Evolutionary conservation across 2,113 vertebrate species (phyloP), one percentile per base, ranked within the genome.

Genomic region (Rhinoptilus africanus): DNA sequence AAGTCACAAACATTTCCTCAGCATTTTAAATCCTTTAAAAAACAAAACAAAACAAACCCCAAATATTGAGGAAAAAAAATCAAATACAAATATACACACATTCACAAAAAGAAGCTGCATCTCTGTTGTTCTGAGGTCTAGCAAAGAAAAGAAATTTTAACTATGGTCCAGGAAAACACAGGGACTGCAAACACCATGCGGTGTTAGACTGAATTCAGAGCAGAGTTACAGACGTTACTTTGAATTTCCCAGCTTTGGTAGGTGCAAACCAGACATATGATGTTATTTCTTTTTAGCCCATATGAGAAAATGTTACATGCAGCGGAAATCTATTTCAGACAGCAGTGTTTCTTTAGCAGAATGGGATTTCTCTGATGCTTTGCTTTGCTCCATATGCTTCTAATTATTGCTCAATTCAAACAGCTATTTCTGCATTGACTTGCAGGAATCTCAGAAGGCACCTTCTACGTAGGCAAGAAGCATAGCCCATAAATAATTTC

Each of bases 321-420:
- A 92, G 82, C 18, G 43, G 94, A 96, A 97, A 96, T 95, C 88
- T 91, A 87, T 97, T 95, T 94, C 96, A 97, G 91, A 94, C 87
- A 95, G 75, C 89, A 96, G 45, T 76, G 84, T 97, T 97, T 91
- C 95, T 93, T 96, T 50, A 95, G 85, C 78, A 96, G 91, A 97
- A 96, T 93, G 86, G 94, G 96, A 97, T 91, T 94, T 96, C 93
- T 95, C 90, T 97, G 96, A 97, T 96, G 93, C 79, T 97, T 94
- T 92, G 84, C 93, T 88, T 72, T 64, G 81, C 88, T 92, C 91
- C 96, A 96, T 92, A 93, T 96, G 96, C 85, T 97, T 97, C 96
- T 96, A 97, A 96, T 97, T 96, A 96, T 68, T 96, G 92, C 94
- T 96, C 91, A 93, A 96, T 94, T 96, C 94, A 96, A 96, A 97